These are phyloP conservation scores for Pseudomugil gertrudae DNA, from an alignment of 2,797 vertebrate species.

Conservation along the genomic window DNA sequence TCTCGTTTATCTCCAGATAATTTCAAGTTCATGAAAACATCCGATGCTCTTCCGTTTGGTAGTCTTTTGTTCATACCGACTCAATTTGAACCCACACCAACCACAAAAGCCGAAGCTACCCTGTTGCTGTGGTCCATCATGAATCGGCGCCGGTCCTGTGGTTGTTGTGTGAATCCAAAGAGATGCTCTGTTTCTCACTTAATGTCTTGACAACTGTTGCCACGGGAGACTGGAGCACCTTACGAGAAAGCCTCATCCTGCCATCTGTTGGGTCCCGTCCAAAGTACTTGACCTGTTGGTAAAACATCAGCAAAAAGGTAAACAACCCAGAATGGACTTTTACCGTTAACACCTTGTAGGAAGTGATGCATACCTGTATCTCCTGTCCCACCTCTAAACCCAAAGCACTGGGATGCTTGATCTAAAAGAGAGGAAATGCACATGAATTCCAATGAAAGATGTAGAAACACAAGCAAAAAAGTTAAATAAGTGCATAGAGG, in stretches of 20 bases:
- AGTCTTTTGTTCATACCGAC: not conserved
- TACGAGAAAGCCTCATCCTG: conserved; percentile 95
- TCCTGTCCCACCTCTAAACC: conserved; percentile 96
- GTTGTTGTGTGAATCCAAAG: conserved; percentile 75
- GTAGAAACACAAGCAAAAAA: not conserved
- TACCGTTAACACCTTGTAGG: not conserved
- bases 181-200: conserved; percentile 89
- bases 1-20: conserved; percentile 2
- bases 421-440: conserved; percentile 77
- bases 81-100: conserved; percentile 9
- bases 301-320: conserved; percentile 24
- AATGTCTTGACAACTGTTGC: conserved; percentile 85
- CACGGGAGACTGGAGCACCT: conserved; percentile 91
- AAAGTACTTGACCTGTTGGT: conserved; percentile 93
- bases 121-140: conserved; percentile 34
- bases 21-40: conserved; percentile 8
- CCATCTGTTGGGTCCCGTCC: conserved; percentile 96
- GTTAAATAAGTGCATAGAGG: too few relatives aligned
- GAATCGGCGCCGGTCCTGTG: conserved; percentile 33
- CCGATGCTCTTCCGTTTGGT: conserved; percentile 13
- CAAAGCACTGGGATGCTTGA: conserved; percentile 93
- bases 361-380: conserved; percentile 88
- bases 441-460: too few relatives aligned
- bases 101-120: conserved; percentile 4
- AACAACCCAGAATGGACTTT: conserved; percentile 6